Evolutionary conservation across 2,888 invertebrate species (phyloP).

Genomic region (Leptothorax acervorum): DNA sequence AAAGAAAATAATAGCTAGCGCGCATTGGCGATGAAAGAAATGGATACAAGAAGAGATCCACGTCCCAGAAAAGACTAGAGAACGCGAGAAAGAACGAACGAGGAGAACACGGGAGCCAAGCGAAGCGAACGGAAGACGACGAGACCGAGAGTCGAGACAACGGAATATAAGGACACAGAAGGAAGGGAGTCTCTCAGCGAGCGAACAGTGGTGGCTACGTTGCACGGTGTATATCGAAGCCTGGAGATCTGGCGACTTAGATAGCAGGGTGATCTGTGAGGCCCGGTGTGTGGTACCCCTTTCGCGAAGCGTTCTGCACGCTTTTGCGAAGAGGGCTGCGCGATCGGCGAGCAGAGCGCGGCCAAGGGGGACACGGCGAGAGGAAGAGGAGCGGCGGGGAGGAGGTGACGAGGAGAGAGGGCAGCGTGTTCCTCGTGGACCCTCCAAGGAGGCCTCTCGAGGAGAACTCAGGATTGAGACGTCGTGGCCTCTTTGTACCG

Average conservation of each 20-base stretch:
- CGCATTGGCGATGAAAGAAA: slow-evolving; percentile 33
- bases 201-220: slow-evolving; percentile 67
- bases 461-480: slow-evolving; percentile 83
- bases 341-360: slow-evolving; percentile 64
- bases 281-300: slow-evolving; percentile 85
- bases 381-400: slow-evolving; percentile 7
- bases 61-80: slow-evolving; percentile 24
- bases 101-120: slow-evolving; percentile 11
- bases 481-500: slow-evolving; percentile 85
- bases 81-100: slow-evolving; percentile 22
- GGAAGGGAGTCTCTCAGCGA: slow-evolving; percentile 56
- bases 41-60: slow-evolving; percentile 4
- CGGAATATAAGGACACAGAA: slow-evolving; percentile 57
- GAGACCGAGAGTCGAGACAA: slow-evolving; percentile 55
- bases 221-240: slow-evolving; percentile 76
- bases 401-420: slow-evolving; percentile 31
- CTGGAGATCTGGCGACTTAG: slow-evolving; percentile 82
- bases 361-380: slow-evolving; percentile 13
- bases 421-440: slow-evolving; percentile 77
- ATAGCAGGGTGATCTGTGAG: slow-evolving; percentile 85
- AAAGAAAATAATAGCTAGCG: slow-evolving; percentile 3
- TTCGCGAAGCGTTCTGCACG: slow-evolving; percentile 81
- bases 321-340: slow-evolving; percentile 77
- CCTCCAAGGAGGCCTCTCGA: slow-evolving; percentile 81
- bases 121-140: slow-evolving; percentile 52